phyloP scores from a whole-genome alignment of 2,888 invertebrate species.

The Hermaeophaga mercurialis region DNA sequence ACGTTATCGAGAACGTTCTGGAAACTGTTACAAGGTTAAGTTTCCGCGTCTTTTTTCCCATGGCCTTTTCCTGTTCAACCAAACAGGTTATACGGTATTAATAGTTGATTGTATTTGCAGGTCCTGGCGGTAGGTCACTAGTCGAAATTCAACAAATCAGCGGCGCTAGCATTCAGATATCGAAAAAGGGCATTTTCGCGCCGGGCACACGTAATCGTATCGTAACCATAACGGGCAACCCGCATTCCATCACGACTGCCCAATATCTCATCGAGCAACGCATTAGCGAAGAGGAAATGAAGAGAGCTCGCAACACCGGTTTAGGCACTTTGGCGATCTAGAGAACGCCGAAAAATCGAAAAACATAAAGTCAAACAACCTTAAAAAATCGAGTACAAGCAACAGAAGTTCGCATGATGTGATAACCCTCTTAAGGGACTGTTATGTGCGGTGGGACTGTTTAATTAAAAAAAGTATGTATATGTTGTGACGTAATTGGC shows the following conservation, averaged over 20 bases:
- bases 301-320: conserved; percentile 89
- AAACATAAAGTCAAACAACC: conserved; percentile 14
- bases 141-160: conserved; percentile 97
- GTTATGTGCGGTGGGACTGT: neutral
- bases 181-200: conserved; percentile 96
- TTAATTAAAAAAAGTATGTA: neutral
- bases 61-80: no score
- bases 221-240: conserved; percentile 92
- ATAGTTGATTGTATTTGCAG: conserved; percentile 59
- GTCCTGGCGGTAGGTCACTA: conserved; percentile 93
- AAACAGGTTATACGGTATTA: no score
- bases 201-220: conserved; percentile 97
- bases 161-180: conserved; percentile 97
- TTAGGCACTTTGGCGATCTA: conserved; percentile 64
- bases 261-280: conserved; percentile 96
- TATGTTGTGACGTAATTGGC: neutral
- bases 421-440: no score
- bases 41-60: no score
- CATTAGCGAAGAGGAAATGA: conserved; percentile 93
- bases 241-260: conserved; percentile 87
- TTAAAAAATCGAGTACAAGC: conserved; percentile 22
- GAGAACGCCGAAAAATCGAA: conserved; percentile 56
- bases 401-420: conserved; percentile 16
- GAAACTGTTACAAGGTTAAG: no score
- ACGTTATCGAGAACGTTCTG: no score